These are phyloP conservation scores for Coturnix japonica DNA, from an alignment of 2,113 vertebrate genomes.

Conservation along the genomic window DNA sequence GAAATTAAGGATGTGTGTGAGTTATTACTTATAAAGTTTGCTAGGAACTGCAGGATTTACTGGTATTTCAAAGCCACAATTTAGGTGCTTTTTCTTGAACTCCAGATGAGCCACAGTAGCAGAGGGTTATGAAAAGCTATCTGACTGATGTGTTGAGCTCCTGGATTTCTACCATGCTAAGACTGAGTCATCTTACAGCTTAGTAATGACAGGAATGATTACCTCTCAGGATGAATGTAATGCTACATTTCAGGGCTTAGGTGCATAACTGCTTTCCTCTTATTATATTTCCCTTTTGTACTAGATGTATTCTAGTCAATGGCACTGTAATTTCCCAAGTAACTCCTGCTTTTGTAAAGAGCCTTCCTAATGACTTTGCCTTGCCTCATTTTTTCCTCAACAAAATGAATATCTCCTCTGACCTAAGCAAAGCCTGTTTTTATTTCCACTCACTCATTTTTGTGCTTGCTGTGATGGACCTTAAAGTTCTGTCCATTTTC, in stretches of 20 bases:
- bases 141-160: constrained; percentile 44
- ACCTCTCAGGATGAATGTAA: constrained; percentile 71
- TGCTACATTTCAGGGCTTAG: constrained; percentile 74
- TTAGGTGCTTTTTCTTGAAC: background rate
- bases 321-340: constrained; percentile 71
- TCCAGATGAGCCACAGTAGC: constrained; percentile 44
- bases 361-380: constrained; percentile 55
- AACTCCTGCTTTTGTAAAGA: constrained; percentile 59
- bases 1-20: constrained; percentile 73
- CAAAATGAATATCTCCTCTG: constrained; percentile 51
- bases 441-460: constrained; percentile 44
- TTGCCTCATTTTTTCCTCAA: constrained; percentile 62
- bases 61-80: constrained; percentile 16
- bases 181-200: constrained; percentile 63
- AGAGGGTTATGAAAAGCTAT: constrained; percentile 56
- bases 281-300: constrained; percentile 71
- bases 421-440: constrained; percentile 55
- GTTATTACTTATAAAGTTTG: constrained; percentile 66
- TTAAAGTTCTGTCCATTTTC: background rate
- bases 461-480: background rate
- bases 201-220: constrained; percentile 76
- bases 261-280: constrained; percentile 72
- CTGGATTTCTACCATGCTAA: constrained; percentile 59
- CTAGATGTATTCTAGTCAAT: constrained; percentile 67
- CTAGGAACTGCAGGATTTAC: constrained; percentile 31